These are phyloP conservation scores for Patiria pectinifera DNA, from an alignment of 53 echinoderm and acorn worm species.

Conservation along the genomic window DNA sequence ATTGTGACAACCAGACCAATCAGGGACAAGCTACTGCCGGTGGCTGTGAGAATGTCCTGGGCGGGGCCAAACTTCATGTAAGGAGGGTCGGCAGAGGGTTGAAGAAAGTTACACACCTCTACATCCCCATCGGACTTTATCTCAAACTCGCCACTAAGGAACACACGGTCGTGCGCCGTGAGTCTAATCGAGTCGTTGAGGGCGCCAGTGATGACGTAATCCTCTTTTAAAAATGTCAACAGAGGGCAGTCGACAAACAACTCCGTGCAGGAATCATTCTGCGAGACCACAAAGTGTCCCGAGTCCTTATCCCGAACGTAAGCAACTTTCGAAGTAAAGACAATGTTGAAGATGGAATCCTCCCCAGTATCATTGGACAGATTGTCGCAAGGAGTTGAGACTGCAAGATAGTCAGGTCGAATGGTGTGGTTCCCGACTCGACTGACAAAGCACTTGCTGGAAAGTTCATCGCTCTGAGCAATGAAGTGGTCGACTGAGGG, in stretches of 20 bases:
- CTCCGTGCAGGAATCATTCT: too few species aligned
- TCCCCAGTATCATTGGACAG: not conserved
- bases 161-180: not conserved
- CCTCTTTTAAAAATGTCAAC: not conserved
- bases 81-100: not conserved
- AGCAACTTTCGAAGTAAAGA: too few species aligned
- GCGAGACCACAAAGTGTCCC: not conserved
- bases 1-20: too few species aligned
- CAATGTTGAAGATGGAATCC: not conserved
- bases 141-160: not conserved
- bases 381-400: not conserved
- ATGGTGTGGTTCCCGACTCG: not conserved
- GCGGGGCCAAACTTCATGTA: not conserved
- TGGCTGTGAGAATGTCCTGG: constrained; percentile 36
- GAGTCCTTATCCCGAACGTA: not conserved
- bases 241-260: constrained; percentile 8
- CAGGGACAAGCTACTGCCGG: constrained; percentile 63
- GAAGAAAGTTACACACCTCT: constrained; percentile 32
- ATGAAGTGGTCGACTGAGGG: not conserved
- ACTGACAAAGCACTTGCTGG: not conserved
- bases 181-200: not conserved
- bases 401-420: not conserved
- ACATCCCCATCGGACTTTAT: not conserved
- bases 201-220: too few species aligned
- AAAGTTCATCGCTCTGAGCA: not conserved